Conservation (phyloP, 2,888 invertebrate genomes). For the Cheilosia vulpina region DNA sequence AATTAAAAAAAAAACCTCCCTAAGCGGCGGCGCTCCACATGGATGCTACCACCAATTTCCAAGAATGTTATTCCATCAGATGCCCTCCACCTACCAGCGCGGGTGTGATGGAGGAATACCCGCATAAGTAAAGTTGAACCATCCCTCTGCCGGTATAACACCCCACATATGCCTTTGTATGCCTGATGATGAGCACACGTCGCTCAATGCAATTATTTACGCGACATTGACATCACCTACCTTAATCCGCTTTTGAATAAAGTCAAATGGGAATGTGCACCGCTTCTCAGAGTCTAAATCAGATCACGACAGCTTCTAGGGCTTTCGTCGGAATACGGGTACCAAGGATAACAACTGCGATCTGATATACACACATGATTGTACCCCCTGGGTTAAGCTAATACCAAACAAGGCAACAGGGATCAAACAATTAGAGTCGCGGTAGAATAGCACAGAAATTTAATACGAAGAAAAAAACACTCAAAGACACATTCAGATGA, state of each 20-base stretch:
- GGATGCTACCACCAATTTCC: background rate
- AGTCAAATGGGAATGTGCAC: background rate
- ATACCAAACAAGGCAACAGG: background rate
- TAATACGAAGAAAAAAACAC: background rate
- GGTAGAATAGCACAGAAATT: background rate
- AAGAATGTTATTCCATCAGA: background rate
- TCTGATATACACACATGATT: background rate
- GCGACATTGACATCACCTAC: background rate
- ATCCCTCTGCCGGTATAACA: background rate
- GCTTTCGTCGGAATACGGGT: background rate
- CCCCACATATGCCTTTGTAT: background rate
- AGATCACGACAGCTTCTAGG: background rate
- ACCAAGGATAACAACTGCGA: background rate
- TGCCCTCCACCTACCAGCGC: background rate
- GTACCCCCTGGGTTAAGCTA: background rate
- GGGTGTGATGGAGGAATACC: no score
- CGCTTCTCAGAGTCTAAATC: background rate
- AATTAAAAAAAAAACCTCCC: background rate
- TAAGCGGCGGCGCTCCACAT: background rate
- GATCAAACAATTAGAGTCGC: background rate
- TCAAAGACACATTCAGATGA: background rate
- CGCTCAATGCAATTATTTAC: background rate
- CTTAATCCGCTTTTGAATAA: background rate
- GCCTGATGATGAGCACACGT: background rate
- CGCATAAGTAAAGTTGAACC: no score